Conservation (phyloP, 2,888 invertebrate species). For the Ametastegia equiseti region DNA sequence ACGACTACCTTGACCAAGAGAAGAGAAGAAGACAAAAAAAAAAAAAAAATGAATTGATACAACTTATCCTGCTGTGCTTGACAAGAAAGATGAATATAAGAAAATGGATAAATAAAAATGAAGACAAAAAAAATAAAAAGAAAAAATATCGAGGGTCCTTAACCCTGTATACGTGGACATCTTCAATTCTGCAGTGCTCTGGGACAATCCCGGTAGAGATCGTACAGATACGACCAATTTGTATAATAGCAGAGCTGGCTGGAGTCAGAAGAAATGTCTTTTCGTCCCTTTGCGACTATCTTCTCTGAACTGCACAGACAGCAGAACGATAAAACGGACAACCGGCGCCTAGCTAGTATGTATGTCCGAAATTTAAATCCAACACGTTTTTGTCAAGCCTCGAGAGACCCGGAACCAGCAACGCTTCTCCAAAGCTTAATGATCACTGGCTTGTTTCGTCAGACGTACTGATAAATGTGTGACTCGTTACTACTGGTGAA, state of each 20-base stretch:
- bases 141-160: neutral
- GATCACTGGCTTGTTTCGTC: neutral
- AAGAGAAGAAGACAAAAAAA: too few relatives aligned
- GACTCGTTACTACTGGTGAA: neutral
- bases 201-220: neutral
- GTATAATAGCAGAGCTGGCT: neutral
- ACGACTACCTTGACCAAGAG: too few relatives aligned
- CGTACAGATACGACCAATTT: slow-evolving; percentile 17
- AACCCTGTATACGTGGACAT: neutral
- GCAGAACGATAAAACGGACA: slow-evolving; percentile 12
- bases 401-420: neutral
- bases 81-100: neutral
- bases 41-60: too few relatives aligned
- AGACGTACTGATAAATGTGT: neutral
- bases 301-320: slow-evolving; percentile 11
- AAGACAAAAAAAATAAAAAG: neutral
- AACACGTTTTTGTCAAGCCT: slow-evolving; percentile 36
- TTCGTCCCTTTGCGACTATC: slow-evolving; percentile 17
- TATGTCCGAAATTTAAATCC: slow-evolving; percentile 25
- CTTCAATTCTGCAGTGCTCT: neutral
- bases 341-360: neutral
- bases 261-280: neutral
- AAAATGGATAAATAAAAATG: neutral
- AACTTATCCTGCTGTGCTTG: too few relatives aligned
- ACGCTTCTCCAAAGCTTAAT: neutral